Evolutionary conservation across 2,888 invertebrate genomes (phyloP).

Genomic region (Disparrhopalites patrizii): DNA sequence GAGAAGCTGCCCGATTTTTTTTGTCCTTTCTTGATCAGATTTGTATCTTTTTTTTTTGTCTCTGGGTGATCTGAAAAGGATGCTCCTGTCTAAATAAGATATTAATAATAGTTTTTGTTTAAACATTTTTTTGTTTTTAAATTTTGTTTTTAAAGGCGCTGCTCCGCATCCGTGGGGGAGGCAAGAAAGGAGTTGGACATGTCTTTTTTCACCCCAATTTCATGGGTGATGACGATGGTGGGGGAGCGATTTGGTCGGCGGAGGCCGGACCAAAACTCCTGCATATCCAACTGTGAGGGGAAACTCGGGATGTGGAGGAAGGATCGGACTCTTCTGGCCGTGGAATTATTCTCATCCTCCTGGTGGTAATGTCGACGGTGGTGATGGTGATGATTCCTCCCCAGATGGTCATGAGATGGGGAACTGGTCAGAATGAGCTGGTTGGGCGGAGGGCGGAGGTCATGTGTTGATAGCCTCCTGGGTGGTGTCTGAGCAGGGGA

Average conservation of each 20-base stretch:
- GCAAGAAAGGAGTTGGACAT: conserved; percentile 34
- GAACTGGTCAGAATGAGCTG: conserved; percentile 41
- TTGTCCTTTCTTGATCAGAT: too few relatives aligned
- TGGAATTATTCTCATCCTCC: conserved; percentile 14
- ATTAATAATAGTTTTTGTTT: too few relatives aligned
- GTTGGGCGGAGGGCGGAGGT: conserved; percentile 45
- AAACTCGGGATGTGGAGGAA: conserved; percentile 47
- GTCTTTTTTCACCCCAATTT: conserved; percentile 44
- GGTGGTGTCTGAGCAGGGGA: conserved; percentile 44
- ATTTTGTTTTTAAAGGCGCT: conserved; percentile 43
- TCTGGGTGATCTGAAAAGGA: too few relatives aligned
- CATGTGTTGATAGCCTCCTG: conserved; percentile 45
- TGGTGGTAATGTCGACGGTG: not conserved
- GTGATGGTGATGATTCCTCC: conserved; percentile 10
- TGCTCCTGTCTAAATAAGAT: too few relatives aligned
- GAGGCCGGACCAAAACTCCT: conserved; percentile 48
- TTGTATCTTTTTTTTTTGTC: too few relatives aligned
- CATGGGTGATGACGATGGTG: conserved; percentile 48
- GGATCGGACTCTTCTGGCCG: conserved; percentile 42
- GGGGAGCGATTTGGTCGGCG: conserved; percentile 47
- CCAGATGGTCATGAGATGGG: conserved; percentile 39
- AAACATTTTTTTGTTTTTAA: too few relatives aligned
- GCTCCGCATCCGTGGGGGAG: conserved; percentile 37
- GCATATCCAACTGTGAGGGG: conserved; percentile 45
- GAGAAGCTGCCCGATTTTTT: too few relatives aligned